phyloP scores from a whole-genome alignment of 2,113 vertebrate species.

The Oreochromis niloticus region DNA sequence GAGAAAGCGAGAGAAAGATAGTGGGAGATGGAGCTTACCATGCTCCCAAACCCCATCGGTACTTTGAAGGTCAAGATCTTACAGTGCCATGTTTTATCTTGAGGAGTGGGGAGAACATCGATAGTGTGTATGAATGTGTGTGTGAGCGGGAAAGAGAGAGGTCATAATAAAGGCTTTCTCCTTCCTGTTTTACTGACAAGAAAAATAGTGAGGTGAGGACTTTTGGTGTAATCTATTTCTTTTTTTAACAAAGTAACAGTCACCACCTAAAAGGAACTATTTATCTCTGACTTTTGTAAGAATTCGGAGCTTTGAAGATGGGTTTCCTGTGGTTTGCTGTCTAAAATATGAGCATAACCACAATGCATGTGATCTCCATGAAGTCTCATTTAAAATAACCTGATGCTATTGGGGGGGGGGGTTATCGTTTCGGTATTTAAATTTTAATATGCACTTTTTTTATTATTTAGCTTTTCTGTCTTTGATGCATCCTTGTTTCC shows the following conservation, averaged over 20 bases:
- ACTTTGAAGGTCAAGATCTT: constrained; percentile 36
- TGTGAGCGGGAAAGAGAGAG: background rate
- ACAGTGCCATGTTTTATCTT: background rate
- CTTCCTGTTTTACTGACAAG: background rate
- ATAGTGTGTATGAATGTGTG: background rate
- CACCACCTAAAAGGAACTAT: background rate
- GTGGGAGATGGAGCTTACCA: background rate
- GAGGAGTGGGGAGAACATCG: background rate
- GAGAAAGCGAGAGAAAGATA: background rate
- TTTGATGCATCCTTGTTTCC: background rate
- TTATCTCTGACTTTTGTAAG: background rate
- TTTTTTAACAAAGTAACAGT: background rate
- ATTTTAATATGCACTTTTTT: background rate
- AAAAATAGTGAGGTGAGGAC: background rate
- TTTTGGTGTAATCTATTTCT: background rate
- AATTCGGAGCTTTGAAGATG: background rate
- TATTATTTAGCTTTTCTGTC: background rate
- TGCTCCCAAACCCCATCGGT: background rate
- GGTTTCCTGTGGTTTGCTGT: background rate
- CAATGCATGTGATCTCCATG: background rate
- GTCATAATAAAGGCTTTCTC: constrained; percentile 6
- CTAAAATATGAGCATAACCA: background rate
- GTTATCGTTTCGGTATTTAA: background rate
- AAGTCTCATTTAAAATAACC: background rate
- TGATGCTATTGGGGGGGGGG: background rate